Conservation (phyloP, 2,797 vertebrate genomes). For the Melanotaenia parkinsoni region DNA sequence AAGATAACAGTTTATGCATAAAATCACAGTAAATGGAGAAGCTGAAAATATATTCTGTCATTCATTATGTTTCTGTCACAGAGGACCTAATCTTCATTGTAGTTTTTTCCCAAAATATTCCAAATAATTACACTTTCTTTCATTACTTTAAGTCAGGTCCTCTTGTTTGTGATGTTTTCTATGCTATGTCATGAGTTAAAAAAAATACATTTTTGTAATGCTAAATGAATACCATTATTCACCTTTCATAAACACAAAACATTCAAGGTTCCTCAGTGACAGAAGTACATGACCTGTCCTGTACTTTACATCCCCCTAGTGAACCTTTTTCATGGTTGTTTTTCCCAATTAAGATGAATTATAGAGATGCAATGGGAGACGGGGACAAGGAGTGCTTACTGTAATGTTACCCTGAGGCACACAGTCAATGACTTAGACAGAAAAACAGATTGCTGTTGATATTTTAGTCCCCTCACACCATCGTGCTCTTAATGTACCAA, state of each 20-base stretch:
- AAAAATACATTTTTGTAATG: neutral
- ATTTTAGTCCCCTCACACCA: conserved; percentile 69
- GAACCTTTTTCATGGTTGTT: conserved; percentile 67
- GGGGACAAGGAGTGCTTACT: conserved; percentile 58
- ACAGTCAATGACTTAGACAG: conserved; percentile 66
- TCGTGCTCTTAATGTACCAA: conserved; percentile 67
- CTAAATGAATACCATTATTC: conserved; percentile 4
- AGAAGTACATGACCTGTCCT: conserved; percentile 58
- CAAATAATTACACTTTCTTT: neutral
- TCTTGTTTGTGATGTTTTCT: neutral
- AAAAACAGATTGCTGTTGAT: conserved; percentile 60
- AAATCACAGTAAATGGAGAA: conserved; percentile 34
- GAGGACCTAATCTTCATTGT: conserved; percentile 1
- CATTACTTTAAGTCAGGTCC: neutral
- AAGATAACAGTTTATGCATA: conserved; percentile 42
- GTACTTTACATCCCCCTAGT: conserved; percentile 58
- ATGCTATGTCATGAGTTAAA: neutral
- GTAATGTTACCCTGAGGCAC: conserved; percentile 66
- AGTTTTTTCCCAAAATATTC: neutral
- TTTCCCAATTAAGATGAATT: conserved; percentile 83
- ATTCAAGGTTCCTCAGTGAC: conserved; percentile 46
- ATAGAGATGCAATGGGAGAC: conserved; percentile 73
- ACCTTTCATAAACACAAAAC: conserved; percentile 43
- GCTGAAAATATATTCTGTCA: conserved; percentile 17
- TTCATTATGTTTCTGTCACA: conserved; percentile 12